Evolutionary conservation across 2,113 vertebrate genomes (phyloP), one percentile per base, ranked within the genome.

Genomic region (Pomatorhinus ruficollis): DNA sequence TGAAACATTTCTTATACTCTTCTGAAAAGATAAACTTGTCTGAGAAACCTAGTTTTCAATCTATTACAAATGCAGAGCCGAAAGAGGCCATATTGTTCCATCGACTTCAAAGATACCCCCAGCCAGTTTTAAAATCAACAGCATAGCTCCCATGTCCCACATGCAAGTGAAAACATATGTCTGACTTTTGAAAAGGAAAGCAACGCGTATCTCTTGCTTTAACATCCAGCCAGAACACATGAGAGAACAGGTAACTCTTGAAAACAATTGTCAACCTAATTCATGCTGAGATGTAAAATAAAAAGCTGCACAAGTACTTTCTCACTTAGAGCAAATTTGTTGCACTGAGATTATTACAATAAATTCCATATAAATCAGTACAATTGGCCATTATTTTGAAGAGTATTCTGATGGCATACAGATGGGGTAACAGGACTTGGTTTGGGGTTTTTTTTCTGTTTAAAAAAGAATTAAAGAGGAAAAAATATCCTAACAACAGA

Each of bases 351-450:
- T 79, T 76, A 82, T 71, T 63, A 89, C 76, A 88, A 77, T 85
- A 89, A 94, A 86, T 82, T 95, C n/a, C 60, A 87, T 37, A 87
- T 53, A 85, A 90, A 82, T 27, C 50, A 78, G 37, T 87, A 92
- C 22, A 88, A 92, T 50, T 64, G 83, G 87, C 59, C 89, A 76
- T 75, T 92, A 83, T 92, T 97, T 96, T 96, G 83, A 96, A 96
- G 83, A 87, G 39, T 50, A 83, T 72, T 90, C 44, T 60, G 60
- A 66, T 75, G 52, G 87, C 35, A 93, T 22, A 95, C 59, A 69
- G 89, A 76, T 76, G 40, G 68, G 39, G 35, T 65, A 83, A 94
- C 30, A 83, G 78, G 82, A 93, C 45, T 39, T 17, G 21, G 27
- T 12, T 21, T 79, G 60, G 35, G 0, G 5, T 27, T 30, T 39